Conservation (phyloP, 2,888 invertebrate species). For the Acrobasis suavella region DNA sequence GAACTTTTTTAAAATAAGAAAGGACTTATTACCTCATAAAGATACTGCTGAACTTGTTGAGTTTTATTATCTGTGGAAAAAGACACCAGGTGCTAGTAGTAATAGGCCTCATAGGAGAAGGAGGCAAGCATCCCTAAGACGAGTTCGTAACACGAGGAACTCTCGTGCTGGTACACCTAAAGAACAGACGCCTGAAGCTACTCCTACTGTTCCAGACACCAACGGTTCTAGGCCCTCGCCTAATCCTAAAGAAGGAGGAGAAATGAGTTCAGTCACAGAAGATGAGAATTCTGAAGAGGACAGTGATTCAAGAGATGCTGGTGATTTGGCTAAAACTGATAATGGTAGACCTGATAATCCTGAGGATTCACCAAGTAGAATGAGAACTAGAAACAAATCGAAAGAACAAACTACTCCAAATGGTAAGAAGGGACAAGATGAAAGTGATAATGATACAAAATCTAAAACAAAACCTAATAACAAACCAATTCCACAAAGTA, state of each 20-base stretch:
- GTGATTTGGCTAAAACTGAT: conserved; percentile 90
- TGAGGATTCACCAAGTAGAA: conserved; percentile 93
- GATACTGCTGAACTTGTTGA: conserved; percentile 98
- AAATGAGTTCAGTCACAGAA: conserved; percentile 91
- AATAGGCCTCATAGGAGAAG: conserved; percentile 96
- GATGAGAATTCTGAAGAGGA: conserved; percentile 97
- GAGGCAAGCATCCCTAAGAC: conserved; percentile 91
- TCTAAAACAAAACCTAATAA: conserved; percentile 54
- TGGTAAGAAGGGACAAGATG: conserved; percentile 73
- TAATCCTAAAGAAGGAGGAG: conserved; percentile 86
- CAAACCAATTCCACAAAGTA: conserved; percentile 65
- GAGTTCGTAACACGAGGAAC: conserved; percentile 94
- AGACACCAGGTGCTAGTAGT: conserved; percentile 98
- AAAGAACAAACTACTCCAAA: conserved; percentile 86
- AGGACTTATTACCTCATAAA: conserved; percentile 97
- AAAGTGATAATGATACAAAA: conserved; percentile 76
- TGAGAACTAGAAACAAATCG: conserved; percentile 93
- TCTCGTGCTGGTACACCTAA: conserved; percentile 91
- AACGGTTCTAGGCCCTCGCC: conserved; percentile 84
- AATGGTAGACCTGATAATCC: conserved; percentile 88
- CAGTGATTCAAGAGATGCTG: conserved; percentile 95
- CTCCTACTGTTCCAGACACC: conserved; percentile 77
- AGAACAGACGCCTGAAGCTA: conserved; percentile 86
- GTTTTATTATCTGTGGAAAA: conserved; percentile 99
- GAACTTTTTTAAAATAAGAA: conserved; percentile 98